Percentiles rank a stretch among this genome's conserved stretches.
Evolutionary conservation across 2,113 vertebrate genomes (phyloP).

Genomic region (Eclectus roratus): DNA sequence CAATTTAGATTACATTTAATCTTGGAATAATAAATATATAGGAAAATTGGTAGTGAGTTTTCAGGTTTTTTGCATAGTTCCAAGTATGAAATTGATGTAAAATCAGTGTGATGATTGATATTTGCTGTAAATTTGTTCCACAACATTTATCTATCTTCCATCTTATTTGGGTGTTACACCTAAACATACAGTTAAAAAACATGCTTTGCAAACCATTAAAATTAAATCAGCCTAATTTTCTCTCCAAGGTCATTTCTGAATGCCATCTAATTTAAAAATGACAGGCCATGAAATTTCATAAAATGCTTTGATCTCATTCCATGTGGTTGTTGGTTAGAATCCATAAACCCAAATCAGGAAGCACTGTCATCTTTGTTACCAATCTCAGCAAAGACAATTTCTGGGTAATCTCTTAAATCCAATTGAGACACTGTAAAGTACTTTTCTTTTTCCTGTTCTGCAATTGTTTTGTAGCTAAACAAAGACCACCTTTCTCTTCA

Average conservation of each 20-base stretch:
- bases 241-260: neutral
- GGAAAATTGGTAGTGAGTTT: neutral
- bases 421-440: neutral
- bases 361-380: neutral
- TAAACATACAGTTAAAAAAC: neutral
- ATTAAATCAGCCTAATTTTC: neutral
- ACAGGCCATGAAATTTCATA: neutral
- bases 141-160: neutral
- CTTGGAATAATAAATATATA: constrained; percentile 14
- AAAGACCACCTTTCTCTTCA: neutral
- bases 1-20: neutral
- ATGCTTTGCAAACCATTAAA: neutral
- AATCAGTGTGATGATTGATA: neutral
- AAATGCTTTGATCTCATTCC: neutral
- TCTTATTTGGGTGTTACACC: neutral
- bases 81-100: constrained; percentile 16
- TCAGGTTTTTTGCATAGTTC: neutral
- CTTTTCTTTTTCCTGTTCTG: neutral
- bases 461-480: neutral
- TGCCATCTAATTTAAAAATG: neutral
- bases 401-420: neutral
- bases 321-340: neutral
- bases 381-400: neutral
- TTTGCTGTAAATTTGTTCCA: neutral
- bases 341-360: neutral